A percentile compares a stretch with the other conserved stretches of the same genome.
These are phyloP conservation scores for Chaetophractus vellerosus DNA, from an alignment of 2,797 vertebrate species.

Conservation along the genomic window DNA sequence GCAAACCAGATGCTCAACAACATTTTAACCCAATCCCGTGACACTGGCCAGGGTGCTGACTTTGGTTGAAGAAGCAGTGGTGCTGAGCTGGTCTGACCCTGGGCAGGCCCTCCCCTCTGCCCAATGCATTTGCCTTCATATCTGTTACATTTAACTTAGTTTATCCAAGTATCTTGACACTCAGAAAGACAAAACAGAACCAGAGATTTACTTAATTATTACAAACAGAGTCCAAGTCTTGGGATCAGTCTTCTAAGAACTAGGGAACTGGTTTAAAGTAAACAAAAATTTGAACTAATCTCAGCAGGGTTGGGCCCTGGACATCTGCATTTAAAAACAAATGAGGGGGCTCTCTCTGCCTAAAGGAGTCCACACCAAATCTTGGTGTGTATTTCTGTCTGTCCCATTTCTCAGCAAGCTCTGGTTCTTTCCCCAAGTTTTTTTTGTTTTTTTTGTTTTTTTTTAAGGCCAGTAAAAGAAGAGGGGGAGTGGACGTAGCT, in stretches of 20 bases:
- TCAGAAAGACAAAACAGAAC: not conserved
- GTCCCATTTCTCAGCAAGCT: too few species aligned
- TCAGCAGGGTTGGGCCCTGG: too few species aligned
- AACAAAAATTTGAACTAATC: not conserved
- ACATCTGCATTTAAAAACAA: not conserved
- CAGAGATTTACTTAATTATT: not conserved
- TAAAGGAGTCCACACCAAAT: too few species aligned
- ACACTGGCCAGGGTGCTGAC: accelerated
- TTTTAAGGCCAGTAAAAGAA: too few species aligned
- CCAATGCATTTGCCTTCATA: not conserved
- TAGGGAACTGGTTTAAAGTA: not conserved
- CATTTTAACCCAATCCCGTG: too few species aligned
- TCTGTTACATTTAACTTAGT: not conserved
- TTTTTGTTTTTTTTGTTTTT: too few species aligned
- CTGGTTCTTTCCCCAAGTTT: too few species aligned
- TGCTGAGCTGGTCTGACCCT: too few species aligned
- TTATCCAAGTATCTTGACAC: not conserved
- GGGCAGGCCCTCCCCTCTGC: not conserved
- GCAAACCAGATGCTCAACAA: not conserved
- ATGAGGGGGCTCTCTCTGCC: too few species aligned
- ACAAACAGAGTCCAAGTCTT: not conserved
- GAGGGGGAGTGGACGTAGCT: too few species aligned
- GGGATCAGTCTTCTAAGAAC: not conserved
- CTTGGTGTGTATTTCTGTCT: too few species aligned
- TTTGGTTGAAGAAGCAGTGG: too few species aligned